Percentiles rank a stretch among this genome's conserved stretches.
phyloP scores from a whole-genome alignment of 2,888 invertebrate species.

The Amphipyra berbera region DNA sequence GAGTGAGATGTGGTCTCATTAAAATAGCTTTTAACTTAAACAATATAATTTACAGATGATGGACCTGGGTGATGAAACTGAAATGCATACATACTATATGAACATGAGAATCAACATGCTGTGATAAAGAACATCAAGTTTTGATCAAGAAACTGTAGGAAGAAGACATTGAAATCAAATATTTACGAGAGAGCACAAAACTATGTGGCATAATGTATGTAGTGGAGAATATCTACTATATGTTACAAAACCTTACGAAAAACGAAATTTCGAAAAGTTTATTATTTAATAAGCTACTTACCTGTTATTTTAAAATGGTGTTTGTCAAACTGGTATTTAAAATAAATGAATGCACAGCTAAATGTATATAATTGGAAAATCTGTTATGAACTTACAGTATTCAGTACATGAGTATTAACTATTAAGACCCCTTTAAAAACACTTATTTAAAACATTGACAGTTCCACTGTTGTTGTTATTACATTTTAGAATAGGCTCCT shows the following conservation, averaged over 20 bases:
- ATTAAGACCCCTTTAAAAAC: not conserved
- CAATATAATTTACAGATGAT: constrained; percentile 5
- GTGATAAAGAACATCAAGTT: not conserved
- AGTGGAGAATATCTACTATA: no score
- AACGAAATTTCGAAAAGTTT: not conserved
- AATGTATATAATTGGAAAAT: not conserved
- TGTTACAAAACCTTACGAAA: not conserved
- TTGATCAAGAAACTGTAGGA: not conserved
- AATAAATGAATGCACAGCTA: not conserved
- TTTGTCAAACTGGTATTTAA: not conserved
- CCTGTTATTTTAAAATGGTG: not conserved
- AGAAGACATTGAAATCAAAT: not conserved
- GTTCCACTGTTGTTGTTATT: constrained; percentile 1
- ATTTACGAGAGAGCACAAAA: no score
- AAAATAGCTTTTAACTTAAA: no score
- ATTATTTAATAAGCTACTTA: not conserved
- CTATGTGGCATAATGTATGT: no score
- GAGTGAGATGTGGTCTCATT: no score
- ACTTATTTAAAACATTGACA: not conserved
- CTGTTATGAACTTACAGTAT: not conserved
- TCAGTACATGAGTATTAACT: not conserved
- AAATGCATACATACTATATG: not conserved
- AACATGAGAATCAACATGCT: not conserved
- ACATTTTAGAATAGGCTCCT: constrained; percentile 76
- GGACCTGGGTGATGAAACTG: not conserved